Base-by-base conservation (phyloP, 1,140 invertebrate species). In the Drosophila kepulauana region DNA sequence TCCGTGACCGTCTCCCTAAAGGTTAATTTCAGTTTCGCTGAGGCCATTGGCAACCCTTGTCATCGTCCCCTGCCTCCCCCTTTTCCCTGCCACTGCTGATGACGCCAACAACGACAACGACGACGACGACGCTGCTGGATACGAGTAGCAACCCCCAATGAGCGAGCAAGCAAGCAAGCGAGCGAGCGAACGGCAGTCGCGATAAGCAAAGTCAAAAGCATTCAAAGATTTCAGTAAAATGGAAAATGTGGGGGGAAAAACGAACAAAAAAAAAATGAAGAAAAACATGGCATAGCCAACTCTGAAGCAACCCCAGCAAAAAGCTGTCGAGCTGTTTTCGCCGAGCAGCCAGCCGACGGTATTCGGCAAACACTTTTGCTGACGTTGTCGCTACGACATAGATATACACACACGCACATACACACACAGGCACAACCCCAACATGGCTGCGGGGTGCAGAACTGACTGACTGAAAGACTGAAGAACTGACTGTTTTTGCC, bases 161-260 rank as follows among this genome's bases (percentile, higher is more conserved):
- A 38, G 35, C 38, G 48, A 76, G 35, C 52, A 54, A 75, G 45
- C 65, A 62, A 69, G 56, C 64, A 4, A 38, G 35, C 38, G 48
- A 76, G 35, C 52, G 51, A 75, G 45, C 65, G 66, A 69, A 61
- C 64, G 78, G 82, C 77, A 71, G 78, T 46, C 49, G 81, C 78
- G 85, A 90, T 89, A 89, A 89, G 85, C 75, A 81, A 89, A 89
- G 81, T 89, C 72, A 68, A 89, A 88, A 75, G 85, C 85, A 81
- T 78, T 85, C 85, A 89, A 89, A 87, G 75, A 89, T 88, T 89
- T 57, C 58, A 15, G 64, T 25, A 67, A 70, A 64, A 79, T 71
- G 73, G 57, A 68, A 62, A 52, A 65, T 49, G 35, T 38, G 35
- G 45, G 35, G 54, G 41, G 46, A 64, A 28, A 49, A 59, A 57